Base-by-base conservation (phyloP, 2,113 vertebrate species). In the Corvus cornix region DNA sequence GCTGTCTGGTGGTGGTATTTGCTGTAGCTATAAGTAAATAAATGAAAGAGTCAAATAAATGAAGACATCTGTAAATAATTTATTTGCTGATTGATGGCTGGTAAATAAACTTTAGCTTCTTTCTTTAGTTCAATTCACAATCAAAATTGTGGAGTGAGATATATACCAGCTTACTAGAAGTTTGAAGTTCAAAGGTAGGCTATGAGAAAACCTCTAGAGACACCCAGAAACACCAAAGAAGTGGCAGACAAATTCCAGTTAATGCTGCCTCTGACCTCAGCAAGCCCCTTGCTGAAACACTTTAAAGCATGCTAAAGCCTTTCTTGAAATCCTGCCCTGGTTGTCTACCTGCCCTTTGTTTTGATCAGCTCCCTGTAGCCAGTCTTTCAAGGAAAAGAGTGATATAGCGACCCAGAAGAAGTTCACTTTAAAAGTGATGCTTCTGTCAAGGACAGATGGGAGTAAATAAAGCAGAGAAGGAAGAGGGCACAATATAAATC, bases 11-110 rank as follows among this genome's bases (percentile, higher is more conserved):
- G 70, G 55, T 83, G 86, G 82, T 95, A 90, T 95, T 96, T 95
- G 93, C 90, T 96, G 90, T 63, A 96, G 75, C 90, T 84, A n/a
- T 93, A 95, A 94, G 87, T 95, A 96, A 96, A 96, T 95, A 97
- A 96, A 95, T 92, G 89, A 95, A 94, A 94, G 79, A 96, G 82
- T 91, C 78, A 88, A 96, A 83, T 91, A 96, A 94, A 97, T 90
- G 69, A 92, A 88, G 63, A 96, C 95, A 96, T 91, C 88, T 96
- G 95, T 94, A 96, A 96, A 97, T 95, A 94, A 91, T 96, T 96
- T 96, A 83, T 97, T 96, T 96, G 79, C 79, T 88, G 93, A 95
- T 95, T 96, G 95, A 96, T 91, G 90, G 69, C 60, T 77, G 56
- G 87, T 80, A 96, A 96, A 96, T 95, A 97, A 96, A 91, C 27